Percentiles rank a stretch among this genome's conserved stretches.
Conservation (phyloP, 1,140 invertebrate species). For the Anastatus disparis region DNA sequence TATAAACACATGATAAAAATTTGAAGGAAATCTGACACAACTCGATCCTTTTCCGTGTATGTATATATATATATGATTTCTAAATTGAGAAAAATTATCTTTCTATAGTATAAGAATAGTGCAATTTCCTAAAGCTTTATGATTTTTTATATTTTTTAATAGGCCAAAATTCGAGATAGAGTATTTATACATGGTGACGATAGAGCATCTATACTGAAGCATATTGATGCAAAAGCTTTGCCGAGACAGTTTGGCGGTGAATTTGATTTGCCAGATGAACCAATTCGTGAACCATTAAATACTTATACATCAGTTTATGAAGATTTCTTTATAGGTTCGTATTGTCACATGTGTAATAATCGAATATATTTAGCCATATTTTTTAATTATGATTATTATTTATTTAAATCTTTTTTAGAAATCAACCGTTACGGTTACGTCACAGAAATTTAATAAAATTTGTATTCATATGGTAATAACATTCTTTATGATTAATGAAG, state of each 20-base stretch:
- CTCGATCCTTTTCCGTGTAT: no score
- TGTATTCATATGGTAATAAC: no score
- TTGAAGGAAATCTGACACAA: no score
- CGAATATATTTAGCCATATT: not conserved
- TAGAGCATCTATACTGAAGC: conserved; percentile 71
- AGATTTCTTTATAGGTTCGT: conserved; percentile 70
- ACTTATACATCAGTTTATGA: conserved; percentile 69
- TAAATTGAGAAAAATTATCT: no score
- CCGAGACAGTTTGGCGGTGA: conserved; percentile 78
- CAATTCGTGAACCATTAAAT: conserved; percentile 66
- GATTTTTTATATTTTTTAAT: not conserved
- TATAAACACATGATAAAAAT: no score
- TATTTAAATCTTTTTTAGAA: conserved; percentile 20
- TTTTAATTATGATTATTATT: not conserved
- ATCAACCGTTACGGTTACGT: conserved; percentile 18
- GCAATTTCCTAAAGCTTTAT: no score
- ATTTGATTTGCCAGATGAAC: conserved; percentile 65
- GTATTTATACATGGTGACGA: conserved; percentile 81
- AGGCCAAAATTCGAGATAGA: conserved; percentile 70
- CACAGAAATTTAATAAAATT: not conserved
- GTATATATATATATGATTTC: no score
- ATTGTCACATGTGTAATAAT: no score
- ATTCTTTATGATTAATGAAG: no score
- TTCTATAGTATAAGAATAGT: no score
- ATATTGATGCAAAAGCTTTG: conserved; percentile 73